Evolutionary conservation across 2,797 vertebrate species (phyloP), one percentile per base, ranked within the genome.

Genomic region (Fringilla coelebs): DNA sequence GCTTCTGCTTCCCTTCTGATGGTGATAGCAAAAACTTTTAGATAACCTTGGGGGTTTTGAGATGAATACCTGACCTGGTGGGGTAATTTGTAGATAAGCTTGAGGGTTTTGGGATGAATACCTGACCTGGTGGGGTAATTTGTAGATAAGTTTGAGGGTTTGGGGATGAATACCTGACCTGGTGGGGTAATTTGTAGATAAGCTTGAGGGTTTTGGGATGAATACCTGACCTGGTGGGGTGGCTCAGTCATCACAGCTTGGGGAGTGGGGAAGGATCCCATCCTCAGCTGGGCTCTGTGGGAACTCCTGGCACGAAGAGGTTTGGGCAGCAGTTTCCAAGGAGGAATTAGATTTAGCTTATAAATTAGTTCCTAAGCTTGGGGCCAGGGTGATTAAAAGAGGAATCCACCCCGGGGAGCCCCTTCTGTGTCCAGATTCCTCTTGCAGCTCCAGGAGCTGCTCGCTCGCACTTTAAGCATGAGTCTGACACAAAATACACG

Each of bases 291-390:
- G 1, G 81, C 95, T 90, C 80, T 70, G 93, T 79, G 83, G 90
- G 90, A 93, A 43, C 71, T 88, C 71, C 84, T 87, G 94, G 90
- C 88, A 92, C 60, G 45, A 85, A 40, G 11, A 43, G 31, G n/a
- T 92, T 71, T 61, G 88, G 86, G 55, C 71, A 87, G 49, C 26
- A 26, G 31, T 63, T 77, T 92, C 81, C 86, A 76, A 94, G 65
- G n/a, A 82, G 54, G 88, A 94, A 89, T 92, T 73, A 22, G 68
- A 65, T 92, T 90, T 63, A 80, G 31, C 8, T 96, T 91, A 96
- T 96, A 90, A 96, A 94, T 94, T 84, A 92, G 81, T 94, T 93
- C 94, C 94, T 90, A 85, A 96, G 6, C 28, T 66, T 41, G 48
- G 17, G 58, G 82, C 91, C 89, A 88, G 74, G 49, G 65, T 82